These are phyloP conservation scores for Cataglyphis rosenhaueri DNA, from an alignment of 2,888 invertebrate genomes.

Conservation along the genomic window DNA sequence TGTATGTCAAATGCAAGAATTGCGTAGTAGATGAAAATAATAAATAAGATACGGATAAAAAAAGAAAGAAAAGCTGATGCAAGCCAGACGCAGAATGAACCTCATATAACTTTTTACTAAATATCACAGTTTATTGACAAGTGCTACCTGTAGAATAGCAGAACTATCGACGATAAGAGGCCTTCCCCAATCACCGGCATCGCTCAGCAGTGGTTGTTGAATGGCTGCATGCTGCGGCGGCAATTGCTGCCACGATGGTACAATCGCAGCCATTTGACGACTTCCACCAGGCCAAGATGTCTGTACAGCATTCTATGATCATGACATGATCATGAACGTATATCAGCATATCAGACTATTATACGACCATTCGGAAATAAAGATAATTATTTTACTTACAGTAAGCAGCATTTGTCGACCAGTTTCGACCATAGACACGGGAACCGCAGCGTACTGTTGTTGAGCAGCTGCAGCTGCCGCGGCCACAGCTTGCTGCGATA, in stretches of 20 bases:
- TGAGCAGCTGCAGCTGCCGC: slow-evolving; percentile 89
- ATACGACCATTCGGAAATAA: background rate
- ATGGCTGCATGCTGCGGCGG: slow-evolving; percentile 88
- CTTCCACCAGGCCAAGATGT: slow-evolving; percentile 90
- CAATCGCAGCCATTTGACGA: slow-evolving; percentile 92
- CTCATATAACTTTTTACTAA: background rate
- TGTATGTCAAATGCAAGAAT: background rate
- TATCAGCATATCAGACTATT: slow-evolving; percentile 22
- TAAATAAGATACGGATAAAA: background rate
- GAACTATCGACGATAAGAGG: slow-evolving; percentile 92
- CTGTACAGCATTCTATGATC: slow-evolving; percentile 88
- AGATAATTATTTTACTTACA: slow-evolving; percentile 83
- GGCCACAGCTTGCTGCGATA: slow-evolving; percentile 91
- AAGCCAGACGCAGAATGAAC: background rate
- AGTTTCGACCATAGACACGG: slow-evolving; percentile 97
- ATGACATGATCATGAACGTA: slow-evolving; percentile 5
- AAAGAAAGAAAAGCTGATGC: background rate
- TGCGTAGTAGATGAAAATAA: background rate
- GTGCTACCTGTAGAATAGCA: slow-evolving; percentile 89
- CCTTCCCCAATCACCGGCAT: slow-evolving; percentile 90
- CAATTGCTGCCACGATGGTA: slow-evolving; percentile 94
- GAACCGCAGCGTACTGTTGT: slow-evolving; percentile 93
- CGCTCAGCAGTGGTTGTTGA: slow-evolving; percentile 88
- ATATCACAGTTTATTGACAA: slow-evolving; percentile 31
- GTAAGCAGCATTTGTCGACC: slow-evolving; percentile 93